Evolutionary conservation across 2,113 vertebrate genomes (phyloP), one percentile per base, ranked within the genome.

Genomic region (Uria aalge): DNA sequence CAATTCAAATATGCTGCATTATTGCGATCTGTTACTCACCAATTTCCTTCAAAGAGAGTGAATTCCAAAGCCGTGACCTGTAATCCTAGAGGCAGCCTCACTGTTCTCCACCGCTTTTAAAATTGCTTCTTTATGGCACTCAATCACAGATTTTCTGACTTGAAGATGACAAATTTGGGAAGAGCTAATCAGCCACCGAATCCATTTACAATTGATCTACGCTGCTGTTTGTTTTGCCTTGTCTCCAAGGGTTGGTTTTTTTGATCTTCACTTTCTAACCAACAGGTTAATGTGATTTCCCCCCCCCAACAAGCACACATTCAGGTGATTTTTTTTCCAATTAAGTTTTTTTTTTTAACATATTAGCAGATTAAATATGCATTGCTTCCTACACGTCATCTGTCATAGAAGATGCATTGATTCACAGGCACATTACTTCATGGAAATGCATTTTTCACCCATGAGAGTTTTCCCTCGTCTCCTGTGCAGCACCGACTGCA

Each of bases 161-260:
- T 63, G 15, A 80, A 96, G 50, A 91, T 82, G 47, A 88, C 57
- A 91, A 53, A 69, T 86, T 73, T 72, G 68, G 79, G 90, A 90
- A 92, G 52, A 84, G 66, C 43, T 92, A 76, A 95, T 94, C 76
- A 94, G 90, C 66, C 92, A 47, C 73, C 74, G 12, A 74, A 94
- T 66, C 78, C 0, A 4, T 75, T 83, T 81, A 32, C 84, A 78
- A 85, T 41, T 75, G 89, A 86, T 77, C 84, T 36, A 5, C 47
- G 16, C 40, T 41, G 24, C 27, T 87, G 26, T 84, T 75, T 92
- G 64, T 63, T 91, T 84, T 88, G 52, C 48, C 47, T 59, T 50
- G 6, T 78, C 76, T 93, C 64, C 50, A n/a, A 75, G 15, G 24
- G 38, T 11, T 88, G 45, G 0, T 6, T 29, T 85, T 90, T 79